phyloP scores from a whole-genome alignment of 1,140 invertebrate species.

The Phymastichus coffea region DNA sequence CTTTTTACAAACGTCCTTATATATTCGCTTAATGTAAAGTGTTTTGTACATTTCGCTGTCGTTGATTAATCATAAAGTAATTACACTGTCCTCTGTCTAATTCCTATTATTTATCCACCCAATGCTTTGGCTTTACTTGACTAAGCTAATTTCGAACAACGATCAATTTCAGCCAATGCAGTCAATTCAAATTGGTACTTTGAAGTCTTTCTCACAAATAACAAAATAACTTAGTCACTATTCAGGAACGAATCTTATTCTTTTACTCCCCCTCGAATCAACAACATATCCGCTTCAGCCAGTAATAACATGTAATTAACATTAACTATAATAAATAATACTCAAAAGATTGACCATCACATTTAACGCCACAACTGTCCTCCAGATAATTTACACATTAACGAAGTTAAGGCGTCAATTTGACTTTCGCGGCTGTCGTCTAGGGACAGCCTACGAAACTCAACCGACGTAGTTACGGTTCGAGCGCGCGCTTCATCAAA shows the following conservation, averaged over 20 bases:
- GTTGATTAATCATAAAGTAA: conserved; percentile 44
- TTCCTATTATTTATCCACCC: conserved; percentile 21
- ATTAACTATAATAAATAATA: conserved; percentile 29
- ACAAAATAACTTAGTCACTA: conserved; percentile 26
- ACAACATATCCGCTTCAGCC: conserved; percentile 10
- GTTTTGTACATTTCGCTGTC: conserved; percentile 51
- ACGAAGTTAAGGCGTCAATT: background rate
- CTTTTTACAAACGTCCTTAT: conserved; percentile 51
- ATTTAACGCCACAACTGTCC: background rate
- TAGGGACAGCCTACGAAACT: too few relatives aligned
- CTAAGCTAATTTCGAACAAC: conserved; percentile 34
- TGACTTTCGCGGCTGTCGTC: background rate
- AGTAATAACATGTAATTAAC: conserved; percentile 18
- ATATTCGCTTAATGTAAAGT: conserved; percentile 35
- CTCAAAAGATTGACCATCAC: conserved; percentile 7
- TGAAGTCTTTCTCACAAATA: conserved; percentile 14
- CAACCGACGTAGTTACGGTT: too few relatives aligned
- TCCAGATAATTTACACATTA: background rate
- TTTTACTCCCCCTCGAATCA: conserved; percentile 7
- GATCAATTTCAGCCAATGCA: conserved; percentile 21
- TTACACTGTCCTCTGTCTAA: conserved; percentile 26
- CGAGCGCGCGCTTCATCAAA: background rate
- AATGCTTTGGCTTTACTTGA: conserved; percentile 47
- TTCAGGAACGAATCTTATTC: conserved; percentile 26
- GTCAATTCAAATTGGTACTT: background rate